Evolutionary conservation across 2,797 vertebrate genomes (phyloP), one percentile per base, ranked within the genome.

Genomic region (Argya squamiceps): DNA sequence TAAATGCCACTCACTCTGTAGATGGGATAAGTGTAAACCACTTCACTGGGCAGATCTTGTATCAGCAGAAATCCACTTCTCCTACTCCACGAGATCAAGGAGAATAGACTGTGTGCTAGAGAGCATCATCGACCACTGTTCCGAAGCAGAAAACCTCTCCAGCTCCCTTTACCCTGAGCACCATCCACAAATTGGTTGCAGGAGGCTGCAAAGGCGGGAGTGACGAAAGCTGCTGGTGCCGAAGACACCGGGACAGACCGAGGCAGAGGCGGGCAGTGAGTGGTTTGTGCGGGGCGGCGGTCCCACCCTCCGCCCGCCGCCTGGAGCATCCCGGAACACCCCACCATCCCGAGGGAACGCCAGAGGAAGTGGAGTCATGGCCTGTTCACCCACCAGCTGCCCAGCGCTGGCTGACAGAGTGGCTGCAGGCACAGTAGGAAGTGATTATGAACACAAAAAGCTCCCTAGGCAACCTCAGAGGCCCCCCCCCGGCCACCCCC

Each of bases 171-270:
- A 41, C 49, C 12, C n/a, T 32, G 29, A 87, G 23, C 26, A 27
- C 37, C 10, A 4, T 12, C 12, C 56, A 32, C 75, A 89, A 80
- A 89, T 68, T 2, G 2, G 11, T 68, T 96, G 56, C 89, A 92
- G 89, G 74, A 84, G 56, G 18, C 2, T 84, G 67, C 34, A 5
- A 56, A 77, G 46, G 2, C 49, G 60, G 49, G 68, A 64, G 77
- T 2, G 6, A 60, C 0, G 0, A n/a, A 74, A 64, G 20, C 32
- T 91, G 74, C 77, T 43, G 68, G 17, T 92, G 92, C 47, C 0
- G 0, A n/a, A 47, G 52, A 26, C 29, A 6, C 15, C 4, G 4
- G 59, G 37, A 53, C 52, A 0, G 1, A 39, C 21, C 0, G 7
- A 73, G 52, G 44, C 52, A 86, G 64, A 53, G 0, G 0, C 41